These are phyloP conservation scores for Luffia ferchaultella DNA, from an alignment of 2,888 invertebrate species.

Conservation along the genomic window DNA sequence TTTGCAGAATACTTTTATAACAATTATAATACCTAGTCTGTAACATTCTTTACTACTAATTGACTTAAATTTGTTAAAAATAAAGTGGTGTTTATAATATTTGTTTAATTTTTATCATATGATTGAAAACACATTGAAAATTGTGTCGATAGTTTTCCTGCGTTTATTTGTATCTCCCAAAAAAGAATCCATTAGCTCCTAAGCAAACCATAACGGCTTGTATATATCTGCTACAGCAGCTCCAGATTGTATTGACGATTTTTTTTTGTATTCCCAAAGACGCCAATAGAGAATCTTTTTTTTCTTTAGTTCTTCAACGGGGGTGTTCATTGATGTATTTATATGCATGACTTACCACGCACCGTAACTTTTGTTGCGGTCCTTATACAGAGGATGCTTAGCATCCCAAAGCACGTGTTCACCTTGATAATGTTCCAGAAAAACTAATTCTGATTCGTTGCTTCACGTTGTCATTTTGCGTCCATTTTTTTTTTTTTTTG, in stretches of 20 bases:
- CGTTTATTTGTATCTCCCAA: slow-evolving; percentile 6
- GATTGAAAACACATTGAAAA: slow-evolving; percentile 6
- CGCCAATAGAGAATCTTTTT: not conserved
- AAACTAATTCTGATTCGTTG: slow-evolving; percentile 1
- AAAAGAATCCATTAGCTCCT: slow-evolving; percentile 9
- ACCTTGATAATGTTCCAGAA: not conserved
- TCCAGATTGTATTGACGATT: slow-evolving; percentile 5
- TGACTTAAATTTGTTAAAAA: no score
- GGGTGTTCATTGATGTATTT: not conserved
- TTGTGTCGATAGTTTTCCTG: slow-evolving; percentile 8
- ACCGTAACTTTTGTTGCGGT: slow-evolving; percentile 1
- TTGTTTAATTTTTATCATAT: no score
- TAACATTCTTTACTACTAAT: no score
- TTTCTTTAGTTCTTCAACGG: not conserved
- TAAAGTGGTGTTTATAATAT: no score
- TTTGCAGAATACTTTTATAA: no score
- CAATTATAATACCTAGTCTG: no score
- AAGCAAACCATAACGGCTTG: not conserved
- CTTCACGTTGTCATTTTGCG: not conserved
- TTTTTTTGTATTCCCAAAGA: not conserved
- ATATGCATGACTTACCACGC: slow-evolving; percentile 1
- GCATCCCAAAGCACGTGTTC: not conserved
- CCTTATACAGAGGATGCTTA: slow-evolving; percentile 1
- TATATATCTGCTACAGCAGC: slow-evolving; percentile 7
- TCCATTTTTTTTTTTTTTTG: no score